Evolutionary conservation across 1,140 invertebrate genomes (phyloP).

Genomic region (Tachypleus tridentatus): DNA sequence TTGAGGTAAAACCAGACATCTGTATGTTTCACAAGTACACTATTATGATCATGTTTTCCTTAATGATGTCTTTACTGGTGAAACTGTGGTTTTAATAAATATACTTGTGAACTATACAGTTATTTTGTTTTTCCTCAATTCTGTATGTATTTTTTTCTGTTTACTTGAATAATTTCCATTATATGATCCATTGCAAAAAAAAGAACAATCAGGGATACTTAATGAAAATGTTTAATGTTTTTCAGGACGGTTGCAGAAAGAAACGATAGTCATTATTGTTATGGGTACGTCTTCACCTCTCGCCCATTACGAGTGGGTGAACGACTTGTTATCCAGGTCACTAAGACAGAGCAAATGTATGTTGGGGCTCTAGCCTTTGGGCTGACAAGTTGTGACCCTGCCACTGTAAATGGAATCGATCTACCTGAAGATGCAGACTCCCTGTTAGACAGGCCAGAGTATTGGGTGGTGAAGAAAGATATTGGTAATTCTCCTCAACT

Average conservation of each 20-base stretch:
- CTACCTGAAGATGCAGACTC: slow-evolving; percentile 87
- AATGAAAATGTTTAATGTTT: background rate
- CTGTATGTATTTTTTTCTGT: too few relatives aligned
- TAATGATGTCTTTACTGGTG: too few relatives aligned
- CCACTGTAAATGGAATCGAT: slow-evolving; percentile 49
- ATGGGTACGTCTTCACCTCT: slow-evolving; percentile 86
- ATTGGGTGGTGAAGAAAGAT: slow-evolving; percentile 92
- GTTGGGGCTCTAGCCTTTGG: slow-evolving; percentile 80
- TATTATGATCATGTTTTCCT: too few relatives aligned
- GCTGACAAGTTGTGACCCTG: slow-evolving; percentile 83
- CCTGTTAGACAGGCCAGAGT: slow-evolving; percentile 84
- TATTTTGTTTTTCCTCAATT: too few relatives aligned
- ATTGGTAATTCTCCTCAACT: slow-evolving; percentile 66
- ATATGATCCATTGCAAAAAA: too few relatives aligned
- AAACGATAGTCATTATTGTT: slow-evolving; percentile 72
- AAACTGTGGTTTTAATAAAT: too few relatives aligned
- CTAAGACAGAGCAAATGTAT: slow-evolving; percentile 71
- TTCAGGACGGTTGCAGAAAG: slow-evolving; percentile 61
- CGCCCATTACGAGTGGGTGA: slow-evolving; percentile 72
- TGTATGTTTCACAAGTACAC: too few relatives aligned
- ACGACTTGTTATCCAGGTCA: slow-evolving; percentile 69
- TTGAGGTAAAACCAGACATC: too few relatives aligned
- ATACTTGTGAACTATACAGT: too few relatives aligned
- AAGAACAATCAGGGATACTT: too few relatives aligned
- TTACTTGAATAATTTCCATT: too few relatives aligned